Evolutionary conservation across 1,140 invertebrate genomes (phyloP).

Genomic region (Zeugodacus cucurbitae): DNA sequence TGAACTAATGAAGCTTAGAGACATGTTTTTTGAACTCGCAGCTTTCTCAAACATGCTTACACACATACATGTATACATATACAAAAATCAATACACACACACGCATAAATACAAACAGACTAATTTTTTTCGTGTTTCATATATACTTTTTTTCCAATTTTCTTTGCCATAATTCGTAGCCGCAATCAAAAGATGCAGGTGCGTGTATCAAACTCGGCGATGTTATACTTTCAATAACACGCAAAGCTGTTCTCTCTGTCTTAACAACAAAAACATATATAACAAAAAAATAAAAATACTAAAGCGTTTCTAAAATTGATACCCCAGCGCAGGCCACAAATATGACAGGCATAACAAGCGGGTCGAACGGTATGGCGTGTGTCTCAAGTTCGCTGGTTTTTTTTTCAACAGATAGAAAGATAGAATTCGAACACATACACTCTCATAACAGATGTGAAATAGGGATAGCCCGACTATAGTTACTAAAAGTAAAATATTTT

Average conservation of each 20-base stretch:
- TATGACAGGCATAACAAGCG: background rate
- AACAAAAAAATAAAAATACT: background rate
- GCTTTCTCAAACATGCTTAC: background rate
- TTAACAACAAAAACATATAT: background rate
- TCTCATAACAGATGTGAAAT: too few relatives aligned
- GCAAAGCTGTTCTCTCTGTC: background rate
- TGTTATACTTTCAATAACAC: constrained; percentile 5
- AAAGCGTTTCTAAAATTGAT: constrained; percentile 4
- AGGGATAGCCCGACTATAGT: too few relatives aligned
- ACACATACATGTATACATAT: background rate
- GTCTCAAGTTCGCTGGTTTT: background rate
- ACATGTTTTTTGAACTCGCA: background rate
- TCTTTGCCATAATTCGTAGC: background rate
- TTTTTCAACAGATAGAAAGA: background rate
- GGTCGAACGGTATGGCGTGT: background rate
- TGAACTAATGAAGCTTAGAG: background rate
- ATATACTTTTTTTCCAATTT: background rate
- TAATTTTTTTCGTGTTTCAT: background rate
- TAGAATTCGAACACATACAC: too few relatives aligned
- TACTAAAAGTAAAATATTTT: too few relatives aligned
- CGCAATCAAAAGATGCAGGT: background rate
- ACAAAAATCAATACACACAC: background rate
- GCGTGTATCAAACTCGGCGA: background rate
- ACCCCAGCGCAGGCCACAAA: background rate
- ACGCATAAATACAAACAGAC: too few relatives aligned